Percentiles rank a stretch among this genome's conserved stretches.
Conservation (phyloP, 2,888 invertebrate genomes). For the Iphiclides podalirius region DNA sequence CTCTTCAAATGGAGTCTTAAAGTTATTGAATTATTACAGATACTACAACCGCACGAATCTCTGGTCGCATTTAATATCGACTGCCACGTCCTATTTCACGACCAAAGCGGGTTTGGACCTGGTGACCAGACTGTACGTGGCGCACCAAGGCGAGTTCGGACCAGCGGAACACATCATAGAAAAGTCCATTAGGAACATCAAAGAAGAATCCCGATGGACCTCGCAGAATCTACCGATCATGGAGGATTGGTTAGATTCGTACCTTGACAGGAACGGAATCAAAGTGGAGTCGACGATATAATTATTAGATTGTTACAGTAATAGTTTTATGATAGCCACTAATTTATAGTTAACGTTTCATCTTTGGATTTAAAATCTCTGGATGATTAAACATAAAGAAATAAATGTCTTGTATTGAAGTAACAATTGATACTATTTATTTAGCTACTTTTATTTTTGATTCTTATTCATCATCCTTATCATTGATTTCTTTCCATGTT, state of each 20-base stretch:
- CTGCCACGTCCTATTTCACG: conserved; percentile 87
- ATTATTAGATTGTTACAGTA: not conserved
- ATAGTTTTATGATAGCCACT: not conserved
- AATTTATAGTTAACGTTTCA: not conserved
- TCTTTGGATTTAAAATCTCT: too few species aligned
- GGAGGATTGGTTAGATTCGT: conserved; percentile 83
- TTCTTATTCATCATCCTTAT: too few species aligned
- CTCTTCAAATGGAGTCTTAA: too few species aligned
- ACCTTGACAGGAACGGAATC: conserved; percentile 41
- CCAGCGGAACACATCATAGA: conserved; percentile 87
- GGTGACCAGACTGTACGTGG: conserved; percentile 83
- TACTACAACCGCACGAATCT: conserved; percentile 85
- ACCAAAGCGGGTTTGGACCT: conserved; percentile 86
- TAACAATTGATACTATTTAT: too few species aligned
- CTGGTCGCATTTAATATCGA: conserved; percentile 87
- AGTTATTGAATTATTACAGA: conserved; percentile 73
- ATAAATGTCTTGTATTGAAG: not conserved
- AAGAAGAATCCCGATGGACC: conserved; percentile 88
- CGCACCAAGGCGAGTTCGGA: conserved; percentile 84
- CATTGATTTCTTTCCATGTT: too few species aligned
- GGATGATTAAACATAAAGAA: not conserved
- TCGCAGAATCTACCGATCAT: conserved; percentile 87
- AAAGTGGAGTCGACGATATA: conserved; percentile 39
- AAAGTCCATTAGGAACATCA: conserved; percentile 85
- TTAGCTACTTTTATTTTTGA: too few species aligned